Base-by-base conservation (phyloP, 2,113 vertebrate genomes). In the Esox niger region DNA sequence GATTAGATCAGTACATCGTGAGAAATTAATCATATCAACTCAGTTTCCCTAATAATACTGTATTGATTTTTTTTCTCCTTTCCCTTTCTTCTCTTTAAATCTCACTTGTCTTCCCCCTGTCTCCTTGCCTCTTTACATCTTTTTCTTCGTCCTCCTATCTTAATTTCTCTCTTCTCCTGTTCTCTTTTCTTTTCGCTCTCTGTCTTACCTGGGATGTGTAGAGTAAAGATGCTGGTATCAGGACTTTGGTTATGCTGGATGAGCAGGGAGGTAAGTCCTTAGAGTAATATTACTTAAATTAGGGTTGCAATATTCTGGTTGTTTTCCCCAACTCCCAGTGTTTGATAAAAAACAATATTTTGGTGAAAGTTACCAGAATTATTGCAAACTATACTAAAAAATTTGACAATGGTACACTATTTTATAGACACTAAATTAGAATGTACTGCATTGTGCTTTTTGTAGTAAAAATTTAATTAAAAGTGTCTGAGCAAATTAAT, bases 221-320 rank as follows among this genome's bases (percentile, higher is more conserved):
- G 97, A 99, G 97, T 92, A 99, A 99, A 96, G 97, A 98, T 98
- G 97, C 97, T 85, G 97, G 97, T 87, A 99, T 99, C 95, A 98
- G 96, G 90, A 99, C 97, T 93, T 93, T 99, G 93, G 97, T 99
- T 91, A 99, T 99, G 97, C 91, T 99, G 95, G 96, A 98, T 93
- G 96, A 99, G 88, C 97, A 99, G 94, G 97, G 97, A 96, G 97
- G 97, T 99, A 95, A 98, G 96, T 94, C 61, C 38, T 4, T 43
- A 43, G 11, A 43, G 38, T 66, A 68, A 78, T 46, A 75, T 60
- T 29, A 17, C 55, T 15, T 65, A n/a, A n/a, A n/a, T n/a, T n/a
- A n/a, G n/a, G n/a, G n/a, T n/a, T 59, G 32, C 52, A 29, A 3
- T 68, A 30, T 54, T 60, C 58, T 73, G 65, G 29, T 38, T 57